Base-by-base conservation (phyloP, 2,797 vertebrate species). In the Falco peregrinus region DNA sequence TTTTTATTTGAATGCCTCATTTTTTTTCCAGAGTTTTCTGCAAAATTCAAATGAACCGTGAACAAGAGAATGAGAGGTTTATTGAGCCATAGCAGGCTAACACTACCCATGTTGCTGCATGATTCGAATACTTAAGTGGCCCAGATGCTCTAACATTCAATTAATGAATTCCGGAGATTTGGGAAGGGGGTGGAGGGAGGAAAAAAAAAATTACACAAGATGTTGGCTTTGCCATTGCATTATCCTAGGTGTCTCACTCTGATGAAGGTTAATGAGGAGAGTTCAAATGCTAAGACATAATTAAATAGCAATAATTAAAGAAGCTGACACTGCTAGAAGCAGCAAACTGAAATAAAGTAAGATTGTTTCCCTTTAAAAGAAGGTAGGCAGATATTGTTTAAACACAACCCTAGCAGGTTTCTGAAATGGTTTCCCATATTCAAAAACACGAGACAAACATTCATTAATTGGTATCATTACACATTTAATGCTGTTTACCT, bases 21-120 rank as follows among this genome's bases (percentile, higher is more conserved):
- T 95, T 95, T 88, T 78, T 76, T 19, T 20, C 61, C 94, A 26
- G 94, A 93, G 87, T 97, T 96, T 97, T 97, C 92, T 97, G 90
- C 96, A 97, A 97, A 96, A 97, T 97, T 96, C 95, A 97, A 97
- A 97, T 96, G 97, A 97, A 96, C 90, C 93, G 37, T 97, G 96
- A 96, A 97, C 77, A 84, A 84, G 96, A 96, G 95, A 96, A 97
- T 93, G 93, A 95, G 95, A 92, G 93, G 95, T 94, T 97, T 97
- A 95, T 95, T 97, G 96, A 97, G 96, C 96, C 96, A 95, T 96
- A 95, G 91, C 95, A 95, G 91, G 70, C 95, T 95, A 95, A 92
- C 92, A 88, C 96, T 96, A 92, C 93, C 93, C 95, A 94, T 89
- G 74, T 69, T 96, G 80, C 93, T 91, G 94, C 95, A 91, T 97